Percentiles rank a stretch among this genome's conserved stretches.
These are phyloP conservation scores for Paramisgurnus dabryanus DNA, from an alignment of 2,113 vertebrate genomes.

Conservation along the genomic window DNA sequence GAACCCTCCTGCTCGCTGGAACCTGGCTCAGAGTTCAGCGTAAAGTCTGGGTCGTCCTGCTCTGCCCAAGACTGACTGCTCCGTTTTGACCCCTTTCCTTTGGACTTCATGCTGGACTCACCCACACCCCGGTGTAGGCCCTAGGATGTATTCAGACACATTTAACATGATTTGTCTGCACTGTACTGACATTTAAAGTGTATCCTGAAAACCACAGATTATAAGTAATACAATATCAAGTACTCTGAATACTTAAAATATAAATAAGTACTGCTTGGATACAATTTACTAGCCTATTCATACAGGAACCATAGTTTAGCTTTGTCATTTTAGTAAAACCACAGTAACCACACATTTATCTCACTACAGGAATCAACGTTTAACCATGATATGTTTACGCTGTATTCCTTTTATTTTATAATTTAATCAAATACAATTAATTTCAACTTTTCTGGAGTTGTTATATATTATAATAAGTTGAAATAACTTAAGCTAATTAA, in stretches of 20 bases:
- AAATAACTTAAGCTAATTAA: too few relatives aligned
- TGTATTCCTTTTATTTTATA: too few relatives aligned
- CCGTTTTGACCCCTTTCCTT: constrained; percentile 79
- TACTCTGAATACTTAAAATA: neutral
- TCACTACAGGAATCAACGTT: too few relatives aligned
- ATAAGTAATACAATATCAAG: neutral
- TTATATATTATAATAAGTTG: too few relatives aligned
- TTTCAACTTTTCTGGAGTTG: too few relatives aligned
- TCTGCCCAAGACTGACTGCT: constrained; percentile 68
- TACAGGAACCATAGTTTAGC: too few relatives aligned
- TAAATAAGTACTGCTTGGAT: too few relatives aligned
- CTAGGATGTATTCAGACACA: constrained; percentile 20
- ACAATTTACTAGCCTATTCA: too few relatives aligned
- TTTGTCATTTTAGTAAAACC: too few relatives aligned
- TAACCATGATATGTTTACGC: too few relatives aligned
- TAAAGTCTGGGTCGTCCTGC: constrained; percentile 67
- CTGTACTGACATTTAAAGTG: neutral
- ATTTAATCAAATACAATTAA: too few relatives aligned
- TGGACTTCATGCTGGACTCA: constrained; percentile 85
- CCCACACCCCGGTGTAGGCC: constrained; percentile 47
- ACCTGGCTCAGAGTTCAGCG: constrained; percentile 67
- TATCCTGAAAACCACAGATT: neutral
- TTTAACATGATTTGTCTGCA: neutral
- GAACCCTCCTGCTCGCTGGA: constrained; percentile 79
- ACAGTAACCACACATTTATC: too few relatives aligned